A percentile compares a stretch with the other conserved stretches of the same genome.
These are phyloP conservation scores for Pachyseris speciosa DNA, from an alignment of 64 coral and sea anemone species.

Conservation along the genomic window DNA sequence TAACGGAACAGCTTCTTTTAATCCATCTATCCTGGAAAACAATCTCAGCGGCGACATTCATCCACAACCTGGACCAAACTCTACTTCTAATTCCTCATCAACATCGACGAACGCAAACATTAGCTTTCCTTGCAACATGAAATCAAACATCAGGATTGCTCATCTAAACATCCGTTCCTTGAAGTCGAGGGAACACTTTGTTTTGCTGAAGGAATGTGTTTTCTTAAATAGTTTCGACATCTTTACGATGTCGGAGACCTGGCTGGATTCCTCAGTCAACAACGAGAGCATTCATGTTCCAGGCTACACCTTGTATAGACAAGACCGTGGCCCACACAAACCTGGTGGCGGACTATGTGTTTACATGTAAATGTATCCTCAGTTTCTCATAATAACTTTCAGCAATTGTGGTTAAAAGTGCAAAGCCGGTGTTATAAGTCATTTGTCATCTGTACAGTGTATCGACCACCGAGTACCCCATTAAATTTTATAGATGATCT, in stretches of 20 bases:
- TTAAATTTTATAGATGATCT: slow-evolving; percentile 34
- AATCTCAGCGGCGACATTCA: slow-evolving; percentile 5
- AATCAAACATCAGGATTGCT: neutral
- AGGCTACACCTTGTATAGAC: slow-evolving; percentile 33
- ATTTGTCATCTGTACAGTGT: slow-evolving; percentile 33
- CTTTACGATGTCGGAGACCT: slow-evolving; percentile 56
- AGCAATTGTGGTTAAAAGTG: slow-evolving; percentile 20
- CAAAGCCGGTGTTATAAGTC: slow-evolving; percentile 34
- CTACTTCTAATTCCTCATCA: too few species aligned
- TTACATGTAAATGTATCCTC: slow-evolving; percentile 26
- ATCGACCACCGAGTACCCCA: slow-evolving; percentile 27
- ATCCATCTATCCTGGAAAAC: neutral
- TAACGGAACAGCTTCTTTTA: slow-evolving; percentile 19
- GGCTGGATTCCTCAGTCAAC: slow-evolving; percentile 31
- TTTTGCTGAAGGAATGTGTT: neutral
- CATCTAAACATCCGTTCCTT: slow-evolving; percentile 46
- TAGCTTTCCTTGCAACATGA: too few species aligned
- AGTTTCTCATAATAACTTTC: slow-evolving; percentile 10
- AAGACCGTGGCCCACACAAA: slow-evolving; percentile 51
- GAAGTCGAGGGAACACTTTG: slow-evolving; percentile 40
- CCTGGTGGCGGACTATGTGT: slow-evolving; percentile 52
- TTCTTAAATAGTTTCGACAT: slow-evolving; percentile 30
- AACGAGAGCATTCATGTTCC: slow-evolving; percentile 31
- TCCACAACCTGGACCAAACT: slow-evolving; percentile 12
- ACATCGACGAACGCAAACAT: too few species aligned